Percentiles rank a stretch among this genome's conserved stretches.
phyloP scores from a whole-genome alignment of 2,797 vertebrate genomes.

The Lutjanus campechanus region DNA sequence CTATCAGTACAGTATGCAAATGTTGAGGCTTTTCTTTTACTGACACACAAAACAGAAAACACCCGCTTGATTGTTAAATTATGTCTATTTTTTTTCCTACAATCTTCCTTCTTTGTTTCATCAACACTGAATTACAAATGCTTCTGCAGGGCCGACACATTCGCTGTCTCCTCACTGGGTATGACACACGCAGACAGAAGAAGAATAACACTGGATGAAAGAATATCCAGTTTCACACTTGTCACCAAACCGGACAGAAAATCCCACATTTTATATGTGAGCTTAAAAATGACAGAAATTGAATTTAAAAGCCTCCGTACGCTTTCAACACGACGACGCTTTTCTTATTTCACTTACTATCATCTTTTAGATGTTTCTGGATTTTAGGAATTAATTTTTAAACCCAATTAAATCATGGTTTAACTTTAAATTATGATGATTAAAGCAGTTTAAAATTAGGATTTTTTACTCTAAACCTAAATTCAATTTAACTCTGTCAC shows the following conservation, averaged over 20 bases:
- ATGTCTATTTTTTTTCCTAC: not conserved
- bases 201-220: not conserved
- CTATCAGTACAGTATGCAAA: not conserved
- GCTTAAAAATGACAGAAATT: not conserved
- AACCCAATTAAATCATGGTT: too few relatives aligned
- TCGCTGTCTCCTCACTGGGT: not conserved
- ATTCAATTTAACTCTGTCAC: too few relatives aligned
- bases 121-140: not conserved
- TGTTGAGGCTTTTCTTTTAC: not conserved
- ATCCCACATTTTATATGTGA: not conserved
- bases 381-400: too few relatives aligned
- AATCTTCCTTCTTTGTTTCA: not conserved
- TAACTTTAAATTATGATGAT: too few relatives aligned
- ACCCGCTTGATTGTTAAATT: not conserved
- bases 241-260: not conserved
- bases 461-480: too few relatives aligned
- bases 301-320: not conserved
- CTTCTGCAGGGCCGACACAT: not conserved
- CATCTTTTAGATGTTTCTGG: too few relatives aligned
- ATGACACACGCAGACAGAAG: not conserved
- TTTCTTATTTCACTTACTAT: not conserved
- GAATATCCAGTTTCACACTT: not conserved
- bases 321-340: not conserved
- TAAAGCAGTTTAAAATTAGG: too few relatives aligned
- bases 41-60: not conserved